Evolutionary conservation across 2,113 vertebrate genomes (phyloP).

Genomic region (Cochlearius cochlearius): DNA sequence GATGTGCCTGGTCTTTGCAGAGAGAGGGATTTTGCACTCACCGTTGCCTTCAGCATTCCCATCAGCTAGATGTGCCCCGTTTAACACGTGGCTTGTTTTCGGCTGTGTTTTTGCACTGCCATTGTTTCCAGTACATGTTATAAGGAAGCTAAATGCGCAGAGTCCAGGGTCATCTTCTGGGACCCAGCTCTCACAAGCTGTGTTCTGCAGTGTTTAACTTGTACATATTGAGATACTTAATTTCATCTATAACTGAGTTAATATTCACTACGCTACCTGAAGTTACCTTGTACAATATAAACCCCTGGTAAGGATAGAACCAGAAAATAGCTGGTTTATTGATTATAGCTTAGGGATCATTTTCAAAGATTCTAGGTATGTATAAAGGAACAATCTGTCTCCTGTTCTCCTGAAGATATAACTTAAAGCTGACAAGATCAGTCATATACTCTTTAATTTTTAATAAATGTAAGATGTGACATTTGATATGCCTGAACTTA

Average conservation of each 20-base stretch:
- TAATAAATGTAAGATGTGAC: not conserved
- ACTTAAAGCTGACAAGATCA: too few relatives aligned
- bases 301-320: not conserved
- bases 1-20: not conserved
- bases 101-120: not conserved
- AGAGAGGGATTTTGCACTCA: not conserved
- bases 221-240: not conserved
- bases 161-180: not conserved
- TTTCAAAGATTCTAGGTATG: not conserved
- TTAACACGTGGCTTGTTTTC: not conserved
- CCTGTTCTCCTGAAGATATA: not conserved
- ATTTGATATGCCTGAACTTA: not conserved
- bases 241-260: not conserved
- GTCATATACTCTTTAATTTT: too few relatives aligned
- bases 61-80: not conserved
- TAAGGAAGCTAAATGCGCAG: not conserved
- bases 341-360: not conserved
- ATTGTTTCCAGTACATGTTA: not conserved
- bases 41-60: fast-evolving
- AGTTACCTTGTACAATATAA: not conserved
- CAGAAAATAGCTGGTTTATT: not conserved
- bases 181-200: not conserved
- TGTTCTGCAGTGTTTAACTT: not conserved
- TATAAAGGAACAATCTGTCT: not conserved
- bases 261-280: not conserved